These are phyloP conservation scores for Leptinotarsa undecemlineata DNA, from an alignment of 1,140 invertebrate species.

Conservation along the genomic window DNA sequence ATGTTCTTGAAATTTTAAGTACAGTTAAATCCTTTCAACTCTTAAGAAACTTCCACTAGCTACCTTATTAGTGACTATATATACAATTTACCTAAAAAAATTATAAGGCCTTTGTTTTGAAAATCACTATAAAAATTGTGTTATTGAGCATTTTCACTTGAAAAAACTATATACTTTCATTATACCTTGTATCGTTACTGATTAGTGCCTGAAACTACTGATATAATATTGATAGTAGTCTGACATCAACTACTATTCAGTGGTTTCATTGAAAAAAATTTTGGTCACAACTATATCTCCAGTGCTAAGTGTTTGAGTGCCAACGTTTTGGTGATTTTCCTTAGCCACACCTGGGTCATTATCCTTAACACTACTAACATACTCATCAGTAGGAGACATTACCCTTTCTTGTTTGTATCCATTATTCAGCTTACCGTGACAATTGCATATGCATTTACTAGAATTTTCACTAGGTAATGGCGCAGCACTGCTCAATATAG, in stretches of 20 bases:
- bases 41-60: not conserved
- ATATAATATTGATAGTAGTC: not conserved
- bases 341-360: conserved; percentile 33
- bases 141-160: conserved; percentile 26
- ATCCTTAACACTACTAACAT: conserved; percentile 33
- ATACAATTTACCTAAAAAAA: conserved; percentile 14
- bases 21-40: not conserved
- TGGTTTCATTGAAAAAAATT: conserved; percentile 77
- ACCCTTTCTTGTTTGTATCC: conserved; percentile 54
- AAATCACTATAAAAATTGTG: conserved; percentile 16
- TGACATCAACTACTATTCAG: conserved; percentile 32
- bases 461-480: conserved; percentile 58
- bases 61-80: not conserved
- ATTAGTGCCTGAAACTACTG: not conserved
- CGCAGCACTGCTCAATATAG: conserved; percentile 78
- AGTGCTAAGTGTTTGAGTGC: conserved; percentile 86
- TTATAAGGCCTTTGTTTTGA: conserved; percentile 17
- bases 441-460: conserved; percentile 44
- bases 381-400: conserved; percentile 54
- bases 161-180: conserved; percentile 12
- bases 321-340: conserved; percentile 56
- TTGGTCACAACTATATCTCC: conserved; percentile 91
- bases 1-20: not conserved
- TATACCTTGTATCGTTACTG: conserved; percentile 23
- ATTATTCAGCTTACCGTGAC: conserved; percentile 53